Evolutionary conservation across 1,140 invertebrate species (phyloP).

Genomic region (Drosophila lini): DNA sequence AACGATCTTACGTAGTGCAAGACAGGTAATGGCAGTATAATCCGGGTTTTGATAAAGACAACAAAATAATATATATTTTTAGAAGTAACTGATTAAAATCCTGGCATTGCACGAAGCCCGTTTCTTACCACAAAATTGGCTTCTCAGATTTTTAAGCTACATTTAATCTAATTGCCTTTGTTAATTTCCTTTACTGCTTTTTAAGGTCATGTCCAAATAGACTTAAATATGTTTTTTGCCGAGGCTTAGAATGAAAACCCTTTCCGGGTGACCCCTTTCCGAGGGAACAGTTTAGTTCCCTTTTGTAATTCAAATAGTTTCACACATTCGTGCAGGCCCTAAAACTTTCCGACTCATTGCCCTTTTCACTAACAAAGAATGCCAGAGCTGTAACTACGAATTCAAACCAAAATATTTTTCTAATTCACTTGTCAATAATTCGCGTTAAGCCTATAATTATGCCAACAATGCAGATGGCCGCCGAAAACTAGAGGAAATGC

Average conservation of each 20-base stretch:
- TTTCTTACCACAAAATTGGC: not conserved
- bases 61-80: not conserved
- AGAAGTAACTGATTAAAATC: not conserved
- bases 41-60: not conserved
- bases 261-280: conserved; percentile 13
- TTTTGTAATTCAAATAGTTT: conserved; percentile 34
- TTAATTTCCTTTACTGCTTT: not conserved
- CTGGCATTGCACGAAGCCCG: not conserved
- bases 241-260: not conserved
- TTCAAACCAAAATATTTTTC: conserved; percentile 61
- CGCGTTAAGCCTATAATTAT: conserved; percentile 74
- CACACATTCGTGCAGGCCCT: conserved; percentile 21
- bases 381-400: conserved; percentile 3
- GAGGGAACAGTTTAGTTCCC: not conserved
- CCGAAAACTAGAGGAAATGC: conserved; percentile 17
- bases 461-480: conserved; percentile 64
- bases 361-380: conserved; percentile 16
- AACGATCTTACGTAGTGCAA: conserved; percentile 7
- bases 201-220: not conserved
- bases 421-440: conserved; percentile 77
- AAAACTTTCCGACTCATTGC: conserved; percentile 42
- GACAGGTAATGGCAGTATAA: not conserved
- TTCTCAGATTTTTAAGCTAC: not conserved
- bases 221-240: conserved; percentile 8
- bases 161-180: not conserved